Evolutionary conservation across 2,888 invertebrate genomes (phyloP).

Genomic region (Plagiodera versicolora): DNA sequence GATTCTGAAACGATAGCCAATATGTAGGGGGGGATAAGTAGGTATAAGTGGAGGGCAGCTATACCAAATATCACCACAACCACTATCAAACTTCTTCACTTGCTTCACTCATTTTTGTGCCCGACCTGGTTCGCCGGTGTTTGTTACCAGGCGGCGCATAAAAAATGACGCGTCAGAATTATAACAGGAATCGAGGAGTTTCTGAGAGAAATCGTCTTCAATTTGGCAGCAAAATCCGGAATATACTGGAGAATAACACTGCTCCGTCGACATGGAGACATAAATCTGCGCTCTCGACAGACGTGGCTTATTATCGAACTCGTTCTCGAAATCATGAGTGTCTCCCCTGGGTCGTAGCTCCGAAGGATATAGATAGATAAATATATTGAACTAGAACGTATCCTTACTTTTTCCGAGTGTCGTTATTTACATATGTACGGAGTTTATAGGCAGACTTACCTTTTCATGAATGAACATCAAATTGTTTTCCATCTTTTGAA

Average conservation of each 20-base stretch:
- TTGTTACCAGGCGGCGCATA: conserved; percentile 51
- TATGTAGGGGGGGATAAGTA: too few relatives aligned
- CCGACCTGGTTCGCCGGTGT: conserved; percentile 43
- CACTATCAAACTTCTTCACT: neutral
- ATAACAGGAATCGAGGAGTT: conserved; percentile 50
- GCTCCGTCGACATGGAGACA: conserved; percentile 42
- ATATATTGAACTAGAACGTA: too few relatives aligned
- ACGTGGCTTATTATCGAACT: neutral
- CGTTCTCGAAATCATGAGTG: neutral
- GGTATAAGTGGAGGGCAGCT: too few relatives aligned
- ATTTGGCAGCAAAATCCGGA: conserved; percentile 55
- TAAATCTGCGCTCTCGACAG: conserved; percentile 37
- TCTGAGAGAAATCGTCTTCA: conserved; percentile 55
- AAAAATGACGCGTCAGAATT: conserved; percentile 53
- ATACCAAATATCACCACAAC: too few relatives aligned
- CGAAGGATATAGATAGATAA: neutral
- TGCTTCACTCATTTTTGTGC: conserved; percentile 46
- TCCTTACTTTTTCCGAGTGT: too few relatives aligned
- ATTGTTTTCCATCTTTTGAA: too few relatives aligned
- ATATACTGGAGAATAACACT: conserved; percentile 47
- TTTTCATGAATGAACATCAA: too few relatives aligned
- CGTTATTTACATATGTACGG: too few relatives aligned
- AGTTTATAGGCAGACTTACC: too few relatives aligned
- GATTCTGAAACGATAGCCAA: too few relatives aligned
- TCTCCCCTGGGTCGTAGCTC: neutral